Base-by-base conservation (phyloP, 2,797 vertebrate species). In the Mergus octosetaceus region DNA sequence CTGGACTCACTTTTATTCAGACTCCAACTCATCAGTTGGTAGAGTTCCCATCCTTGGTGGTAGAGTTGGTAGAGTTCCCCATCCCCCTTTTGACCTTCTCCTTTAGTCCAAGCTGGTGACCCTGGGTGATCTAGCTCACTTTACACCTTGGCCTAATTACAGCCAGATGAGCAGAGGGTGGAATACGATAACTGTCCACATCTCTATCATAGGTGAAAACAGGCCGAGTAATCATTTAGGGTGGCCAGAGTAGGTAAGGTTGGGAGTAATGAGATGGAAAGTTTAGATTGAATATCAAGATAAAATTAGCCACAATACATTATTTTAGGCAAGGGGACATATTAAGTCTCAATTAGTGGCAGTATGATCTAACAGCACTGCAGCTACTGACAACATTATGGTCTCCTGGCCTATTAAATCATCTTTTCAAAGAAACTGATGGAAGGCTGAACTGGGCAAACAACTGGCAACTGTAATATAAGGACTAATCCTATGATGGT, bases 291-390 rank as follows among this genome's bases (percentile, higher is more conserved):
- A 90, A 58, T 90, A 93, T 89, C 22, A 70, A 93, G 87, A 76
- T 93, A 94, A 95, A 94, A 95, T 95, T 95, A 92, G 73, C 71
- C 75, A 81, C n/a, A 84, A 78, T 78, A 68, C 58, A 54, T 94
- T 91, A 7, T 93, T 96, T 91, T 90, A 73, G 64, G 77, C 43
- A 86, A 56, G 25, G 47, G 60, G 87, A 39, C 81, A 39, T 93
- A 90, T 94, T 91, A 96, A 62, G 58, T 81, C 95, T 96, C 91
- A 91, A 88, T 96, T 91, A 96, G 60, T n/a, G n/a, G 76, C 38
- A 84, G 39, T 56, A 72, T 81, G 77, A 73, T 76, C 79, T 89
- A 96, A 87, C 36, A 38, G 34, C 73, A 53, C 76, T 45, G 38
- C 72, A 75, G n/a, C 39, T 64, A 71, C 82, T 76, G 73, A 91